Base-by-base conservation (phyloP, 2,113 vertebrate genomes). In the Sceloporus undulatus region DNA sequence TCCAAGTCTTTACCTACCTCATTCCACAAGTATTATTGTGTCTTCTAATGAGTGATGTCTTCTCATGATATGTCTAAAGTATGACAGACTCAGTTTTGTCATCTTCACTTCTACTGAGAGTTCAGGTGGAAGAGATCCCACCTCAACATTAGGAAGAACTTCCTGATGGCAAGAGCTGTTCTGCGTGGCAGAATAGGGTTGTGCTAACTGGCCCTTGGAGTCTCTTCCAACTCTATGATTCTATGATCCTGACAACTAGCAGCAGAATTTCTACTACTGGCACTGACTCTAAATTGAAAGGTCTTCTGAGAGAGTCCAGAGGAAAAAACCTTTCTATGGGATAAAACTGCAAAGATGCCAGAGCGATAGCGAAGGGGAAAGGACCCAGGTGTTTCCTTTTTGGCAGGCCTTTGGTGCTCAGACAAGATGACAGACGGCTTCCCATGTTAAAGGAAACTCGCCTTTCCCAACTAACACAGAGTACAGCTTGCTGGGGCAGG, bases 401-500 rank as follows among this genome's bases (percentile, higher is more conserved):
- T 34, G 77, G 59, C 70, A 14, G 62, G 70, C 71, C 0, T 23
- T 25, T 38, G 76, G 82, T 84, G 87, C 38, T 52, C 84, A 89
- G 80, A 52, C 81, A 78, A 81, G 71, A 65, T 84, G 89, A 84
- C 75, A 87, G 29, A 89, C 5, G 9, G 48, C 73, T 89, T 89
- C 88, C 88, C 79, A 66, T 68, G 75, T 18, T 19, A 87, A n/a
- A 65, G 89, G 76, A 84, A 87, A 38, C 65, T 77, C 25, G 9
- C 80, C 82, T 77, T 23, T 54, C 79, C 66, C 42, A 52, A 76
- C 59, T 27, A 8, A 62, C 62, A 38, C n/a, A 38, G 38, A 71
- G 38, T 13, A 34, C 42, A 59, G 48, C 56, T 80, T 34, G 42
- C 10, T 27, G 59, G 62, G 62, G 23, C 19, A n/a, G 75, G 10